Evolutionary conservation across 2,113 vertebrate species (phyloP), one percentile per base, ranked within the genome.

Genomic region (Lepus americanus): DNA sequence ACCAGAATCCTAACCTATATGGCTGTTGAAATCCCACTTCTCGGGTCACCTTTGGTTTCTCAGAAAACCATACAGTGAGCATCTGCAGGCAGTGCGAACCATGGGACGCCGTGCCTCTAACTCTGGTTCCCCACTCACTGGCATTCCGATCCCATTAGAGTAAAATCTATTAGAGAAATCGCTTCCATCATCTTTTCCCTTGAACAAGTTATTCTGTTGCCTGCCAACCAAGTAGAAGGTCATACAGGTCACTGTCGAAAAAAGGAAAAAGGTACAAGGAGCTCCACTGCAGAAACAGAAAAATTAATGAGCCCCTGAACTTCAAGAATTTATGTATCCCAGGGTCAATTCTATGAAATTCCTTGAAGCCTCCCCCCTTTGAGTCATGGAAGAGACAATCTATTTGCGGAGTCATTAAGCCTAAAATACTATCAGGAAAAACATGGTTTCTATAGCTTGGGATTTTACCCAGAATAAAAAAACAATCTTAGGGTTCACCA

Each of bases 291-390:
- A 83, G 78, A 92, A 89, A 80, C 93, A 69, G 72, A 67, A 61
- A 95, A 95, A 91, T 36, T 83, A 87, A 94, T 67, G 77, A 83
- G 59, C 25, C 36, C 87, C 23, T 77, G 67, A 90, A 59, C 36
- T 95, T 87, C 86, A 92, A 74, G 79, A 63, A 49, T 77, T 81
- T 94, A 83, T 77, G 25, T 44, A 79, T 51, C 33, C 27, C 19
- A 9, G 49, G 83, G 19, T 87, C 89, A 89, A 10, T 78, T 92
- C 72, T 59, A 25, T 88, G 74, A 90, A 96, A 89, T 89, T 91
- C 36, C 74, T 87, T 83, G 22, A 20, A 78, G 33, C 8, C 77
- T 92, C 25, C 4, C 10, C 55, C 36, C 44, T 59, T 89, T 39
- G 23, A 94, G 66, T 74, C 80, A 91, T n/a, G 87, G 22, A 61